Percentiles rank a stretch among this genome's conserved stretches.
Conservation (phyloP, 2,113 vertebrate genomes). For the Hepsetus odoe region DNA sequence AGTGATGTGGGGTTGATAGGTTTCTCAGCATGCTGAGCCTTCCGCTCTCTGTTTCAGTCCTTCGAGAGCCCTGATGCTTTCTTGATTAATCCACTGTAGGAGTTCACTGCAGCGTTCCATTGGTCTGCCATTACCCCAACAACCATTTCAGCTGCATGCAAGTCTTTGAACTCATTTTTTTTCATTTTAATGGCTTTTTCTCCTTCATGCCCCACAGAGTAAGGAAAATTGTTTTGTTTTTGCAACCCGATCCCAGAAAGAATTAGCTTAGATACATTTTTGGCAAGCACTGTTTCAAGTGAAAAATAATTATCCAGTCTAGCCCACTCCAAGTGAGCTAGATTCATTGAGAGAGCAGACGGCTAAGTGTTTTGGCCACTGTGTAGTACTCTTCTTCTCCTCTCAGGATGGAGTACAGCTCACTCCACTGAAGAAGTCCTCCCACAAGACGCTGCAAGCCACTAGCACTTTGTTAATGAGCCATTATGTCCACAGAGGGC, state of each 20-base stretch:
- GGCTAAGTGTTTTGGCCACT: conserved; percentile 1
- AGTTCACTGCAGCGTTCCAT: conserved; percentile 59
- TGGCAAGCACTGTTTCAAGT: conserved; percentile 51
- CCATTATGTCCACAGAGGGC: conserved; percentile 31
- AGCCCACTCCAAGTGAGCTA: conserved; percentile 51
- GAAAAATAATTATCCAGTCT: conserved; percentile 66
- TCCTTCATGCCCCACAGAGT: conserved; percentile 39
- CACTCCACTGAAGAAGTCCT: conserved; percentile 2
- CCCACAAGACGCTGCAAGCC: conserved; percentile 10
- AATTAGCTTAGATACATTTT: conserved; percentile 60
- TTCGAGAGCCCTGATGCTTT: conserved; percentile 59
- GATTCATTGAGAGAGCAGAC: conserved; percentile 49
- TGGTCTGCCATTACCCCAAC: conserved; percentile 54
- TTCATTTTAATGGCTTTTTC: conserved; percentile 55
- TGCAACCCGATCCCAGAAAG: conserved; percentile 62
- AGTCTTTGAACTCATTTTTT: conserved; percentile 70
- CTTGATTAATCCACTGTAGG: conserved; percentile 63
- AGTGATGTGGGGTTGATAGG: neutral
- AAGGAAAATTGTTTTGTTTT: conserved; percentile 65
- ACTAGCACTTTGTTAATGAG: conserved; percentile 41
- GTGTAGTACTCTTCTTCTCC: neutral
- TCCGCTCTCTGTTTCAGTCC: neutral
- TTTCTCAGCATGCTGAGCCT: conserved; percentile 18
- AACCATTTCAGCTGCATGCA: conserved; percentile 48
- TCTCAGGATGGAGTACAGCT: neutral